phyloP scores from a whole-genome alignment of 2,113 vertebrate species.

The Apus apus region DNA sequence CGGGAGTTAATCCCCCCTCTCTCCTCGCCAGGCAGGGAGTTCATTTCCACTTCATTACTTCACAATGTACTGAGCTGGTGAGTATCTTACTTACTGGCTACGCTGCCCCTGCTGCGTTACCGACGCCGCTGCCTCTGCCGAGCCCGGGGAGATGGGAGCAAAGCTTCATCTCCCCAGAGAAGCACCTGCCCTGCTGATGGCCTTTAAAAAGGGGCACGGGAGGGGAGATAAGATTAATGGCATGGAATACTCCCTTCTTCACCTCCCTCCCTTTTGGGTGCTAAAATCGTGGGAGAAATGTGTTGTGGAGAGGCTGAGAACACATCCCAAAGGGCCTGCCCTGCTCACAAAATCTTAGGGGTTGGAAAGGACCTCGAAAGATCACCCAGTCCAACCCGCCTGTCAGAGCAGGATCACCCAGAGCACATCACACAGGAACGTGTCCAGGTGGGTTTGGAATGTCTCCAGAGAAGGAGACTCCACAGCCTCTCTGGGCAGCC shows the following conservation, averaged over 20 bases:
- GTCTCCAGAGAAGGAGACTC: neutral
- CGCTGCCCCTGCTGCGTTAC: neutral
- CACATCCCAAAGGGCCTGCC: neutral
- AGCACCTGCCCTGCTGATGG: no score
- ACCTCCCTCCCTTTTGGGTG: neutral
- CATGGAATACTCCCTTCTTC: rapidly evolving
- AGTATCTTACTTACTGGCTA: slow-evolving; percentile 38
- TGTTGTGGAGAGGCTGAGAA: no score
- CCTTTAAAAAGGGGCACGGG: neutral
- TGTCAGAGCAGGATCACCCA: no score
- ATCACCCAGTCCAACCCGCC: no score
- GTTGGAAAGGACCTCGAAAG: no score
- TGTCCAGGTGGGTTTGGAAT: no score
- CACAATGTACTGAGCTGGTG: neutral
- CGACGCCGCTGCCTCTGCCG: neutral
- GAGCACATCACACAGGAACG: no score
- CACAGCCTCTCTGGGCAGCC: no score
- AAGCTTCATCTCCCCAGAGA: neutral
- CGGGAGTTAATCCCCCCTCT: neutral
- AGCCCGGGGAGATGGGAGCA: neutral
- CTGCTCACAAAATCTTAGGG: no score
- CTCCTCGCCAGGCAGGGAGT: slow-evolving; percentile 27
- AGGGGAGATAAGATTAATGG: neutral
- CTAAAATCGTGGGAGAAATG: neutral
- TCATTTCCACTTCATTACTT: slow-evolving; percentile 75